Conservation (phyloP, 2,113 vertebrate genomes). For the Stegostoma tigrinum region DNA sequence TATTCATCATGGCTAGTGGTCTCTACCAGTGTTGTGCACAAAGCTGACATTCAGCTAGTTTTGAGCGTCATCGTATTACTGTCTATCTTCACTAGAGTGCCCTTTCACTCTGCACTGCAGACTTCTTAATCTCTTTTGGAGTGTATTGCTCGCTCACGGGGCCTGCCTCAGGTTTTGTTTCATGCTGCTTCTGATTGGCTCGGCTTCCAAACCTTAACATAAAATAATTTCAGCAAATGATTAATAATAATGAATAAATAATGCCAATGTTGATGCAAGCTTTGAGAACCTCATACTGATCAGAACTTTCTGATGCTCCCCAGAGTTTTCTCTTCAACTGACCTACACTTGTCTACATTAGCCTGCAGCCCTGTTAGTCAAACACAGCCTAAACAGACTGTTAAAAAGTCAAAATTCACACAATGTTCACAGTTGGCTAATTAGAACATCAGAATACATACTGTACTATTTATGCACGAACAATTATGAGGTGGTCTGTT, state of each 20-base stretch:
- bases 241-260: neutral
- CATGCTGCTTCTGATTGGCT: neutral
- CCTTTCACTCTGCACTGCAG: neutral
- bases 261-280: neutral
- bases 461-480: too few relatives aligned
- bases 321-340: neutral
- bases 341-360: neutral
- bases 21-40: neutral
- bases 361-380: neutral
- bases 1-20: neutral
- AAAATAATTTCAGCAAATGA: neutral
- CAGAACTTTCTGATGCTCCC: neutral
- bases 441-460: too few relatives aligned
- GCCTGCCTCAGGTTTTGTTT: neutral
- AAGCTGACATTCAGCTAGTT: neutral
- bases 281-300: neutral
- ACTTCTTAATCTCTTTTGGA: neutral
- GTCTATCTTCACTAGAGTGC: neutral
- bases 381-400: neutral
- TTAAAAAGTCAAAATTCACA: too few relatives aligned
- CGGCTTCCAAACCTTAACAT: neutral
- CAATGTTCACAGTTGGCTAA: too few relatives aligned
- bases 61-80: neutral
- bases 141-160: neutral
- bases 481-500: too few relatives aligned